Evolutionary conservation across 1,140 invertebrate species (phyloP), one percentile per base, ranked within the genome.

Genomic region (Papilio polyxenes): DNA sequence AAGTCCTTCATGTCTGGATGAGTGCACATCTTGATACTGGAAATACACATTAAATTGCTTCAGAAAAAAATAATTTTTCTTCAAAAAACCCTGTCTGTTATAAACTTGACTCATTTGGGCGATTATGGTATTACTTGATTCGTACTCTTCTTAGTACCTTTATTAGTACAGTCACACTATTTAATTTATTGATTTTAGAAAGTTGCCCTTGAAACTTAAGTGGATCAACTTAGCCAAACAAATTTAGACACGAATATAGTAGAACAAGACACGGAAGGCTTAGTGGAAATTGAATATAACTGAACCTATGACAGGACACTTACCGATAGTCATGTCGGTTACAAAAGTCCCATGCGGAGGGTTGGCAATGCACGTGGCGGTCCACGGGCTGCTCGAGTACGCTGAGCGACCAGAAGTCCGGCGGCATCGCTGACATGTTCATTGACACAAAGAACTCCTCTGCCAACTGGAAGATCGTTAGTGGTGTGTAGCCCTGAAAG

Each of bases 21-120:
- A 0, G 98, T 98, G 90, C 98, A 99, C 97, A 98, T 98, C 95
- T 99, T 99, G 77, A 99, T 98, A 83, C 98, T 98, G 94, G 84
- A 96, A 96, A 76, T 40, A 62, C 31, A 72, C 62, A 72, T 37
- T 31, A 11, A 59, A 59, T 0, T 17, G 56, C 56, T 17, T 59
- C n/a, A 59, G 7, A 6, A 20, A 59, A 20, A 59, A 6, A 20
- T 59, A 51, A 6, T 53, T n/a, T n/a, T n/a, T n/a, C n/a, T n/a
- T n/a, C n/a, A n/a, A n/a, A n/a, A n/a, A n/a, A n/a, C n/a, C n/a
- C n/a, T n/a, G n/a, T n/a, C n/a, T n/a, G n/a, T n/a, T n/a, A n/a
- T n/a, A 9, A 8, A 59, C 56, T n/a, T 59, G 56, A n/a, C 40
- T 59, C 0, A 59, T 59, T 59, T 59, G 5, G 51, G 15, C 13